Evolutionary conservation across 2,113 vertebrate genomes (phyloP).

Genomic region (Cheirogaleus medius): DNA sequence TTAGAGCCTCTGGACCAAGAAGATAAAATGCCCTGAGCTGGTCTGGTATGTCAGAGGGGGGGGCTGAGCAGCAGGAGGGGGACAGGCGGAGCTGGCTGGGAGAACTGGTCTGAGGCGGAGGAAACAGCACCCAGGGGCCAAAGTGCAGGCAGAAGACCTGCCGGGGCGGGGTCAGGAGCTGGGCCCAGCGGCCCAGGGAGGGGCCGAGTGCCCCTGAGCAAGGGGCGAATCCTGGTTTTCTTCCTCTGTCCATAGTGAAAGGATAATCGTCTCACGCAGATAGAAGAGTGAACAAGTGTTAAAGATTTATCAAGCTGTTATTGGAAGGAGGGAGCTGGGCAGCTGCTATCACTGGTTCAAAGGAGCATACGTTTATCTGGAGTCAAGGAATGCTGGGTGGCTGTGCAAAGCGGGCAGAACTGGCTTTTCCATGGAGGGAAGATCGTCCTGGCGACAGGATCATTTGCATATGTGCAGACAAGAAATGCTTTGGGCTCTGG

Average conservation of each 20-base stretch:
- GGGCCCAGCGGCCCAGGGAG: background rate
- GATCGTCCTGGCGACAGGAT: background rate
- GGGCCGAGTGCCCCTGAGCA: background rate
- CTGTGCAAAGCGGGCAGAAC: background rate
- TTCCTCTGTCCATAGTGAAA: background rate
- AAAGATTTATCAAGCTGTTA: background rate
- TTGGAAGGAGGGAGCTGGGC: background rate
- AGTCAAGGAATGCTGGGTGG: background rate
- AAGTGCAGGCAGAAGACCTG: background rate
- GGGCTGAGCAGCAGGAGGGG: background rate
- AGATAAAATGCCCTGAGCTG: background rate
- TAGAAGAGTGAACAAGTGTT: background rate
- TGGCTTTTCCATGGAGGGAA: background rate
- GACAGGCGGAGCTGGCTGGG: constrained; percentile 43
- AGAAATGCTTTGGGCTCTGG: background rate
- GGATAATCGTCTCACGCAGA: background rate
- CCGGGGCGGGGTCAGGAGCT: background rate
- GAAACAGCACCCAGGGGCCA: background rate
- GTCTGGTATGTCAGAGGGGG: background rate
- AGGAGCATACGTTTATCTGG: background rate
- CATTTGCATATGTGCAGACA: background rate
- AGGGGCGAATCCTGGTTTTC: background rate
- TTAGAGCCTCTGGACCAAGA: background rate
- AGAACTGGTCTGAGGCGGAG: background rate
- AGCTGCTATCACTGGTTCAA: background rate